These are phyloP conservation scores for Theodoxus fluviatilis DNA, from an alignment of 2,888 invertebrate genomes.

Conservation along the genomic window DNA sequence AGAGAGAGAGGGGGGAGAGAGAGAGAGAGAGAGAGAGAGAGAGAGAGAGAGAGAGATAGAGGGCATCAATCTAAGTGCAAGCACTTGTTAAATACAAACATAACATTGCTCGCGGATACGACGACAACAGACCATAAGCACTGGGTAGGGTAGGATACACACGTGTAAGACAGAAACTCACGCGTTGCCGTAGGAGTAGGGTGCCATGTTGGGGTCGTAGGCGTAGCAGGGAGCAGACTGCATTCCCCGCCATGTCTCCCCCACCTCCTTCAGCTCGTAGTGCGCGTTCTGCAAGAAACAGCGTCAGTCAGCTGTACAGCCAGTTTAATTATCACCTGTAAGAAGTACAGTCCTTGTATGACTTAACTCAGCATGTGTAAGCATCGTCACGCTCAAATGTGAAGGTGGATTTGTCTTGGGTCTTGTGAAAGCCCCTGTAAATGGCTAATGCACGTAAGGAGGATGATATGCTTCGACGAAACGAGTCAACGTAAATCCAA, in stretches of 20 bases:
- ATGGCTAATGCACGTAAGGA: too few relatives aligned
- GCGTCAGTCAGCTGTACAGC: background rate
- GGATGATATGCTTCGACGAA: too few relatives aligned
- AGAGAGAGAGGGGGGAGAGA: background rate
- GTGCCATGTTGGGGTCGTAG: slow-evolving; percentile 82
- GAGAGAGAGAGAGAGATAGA: slow-evolving; percentile 9
- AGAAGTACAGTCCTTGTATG: too few relatives aligned
- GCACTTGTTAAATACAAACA: background rate
- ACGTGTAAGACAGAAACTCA: slow-evolving; percentile 42
- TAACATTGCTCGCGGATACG: background rate
- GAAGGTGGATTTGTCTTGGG: too few relatives aligned
- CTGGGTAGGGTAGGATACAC: background rate
- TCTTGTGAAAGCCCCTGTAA: too few relatives aligned
- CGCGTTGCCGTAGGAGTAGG: slow-evolving; percentile 79
- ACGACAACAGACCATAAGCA: background rate
- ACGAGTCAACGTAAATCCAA: too few relatives aligned
- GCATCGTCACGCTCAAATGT: too few relatives aligned
- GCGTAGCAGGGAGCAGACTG: slow-evolving; percentile 73
- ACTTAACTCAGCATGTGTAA: too few relatives aligned
- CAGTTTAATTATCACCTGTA: too few relatives aligned
- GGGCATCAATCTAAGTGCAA: background rate
- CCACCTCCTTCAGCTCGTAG: slow-evolving; percentile 59
- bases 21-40: background rate
- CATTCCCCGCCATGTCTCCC: slow-evolving; percentile 58
- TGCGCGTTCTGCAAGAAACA: slow-evolving; percentile 52